Percentiles rank a stretch among this genome's conserved stretches.
Conservation (phyloP, 2,113 vertebrate species). For the Coryphaenoides rupestris region DNA sequence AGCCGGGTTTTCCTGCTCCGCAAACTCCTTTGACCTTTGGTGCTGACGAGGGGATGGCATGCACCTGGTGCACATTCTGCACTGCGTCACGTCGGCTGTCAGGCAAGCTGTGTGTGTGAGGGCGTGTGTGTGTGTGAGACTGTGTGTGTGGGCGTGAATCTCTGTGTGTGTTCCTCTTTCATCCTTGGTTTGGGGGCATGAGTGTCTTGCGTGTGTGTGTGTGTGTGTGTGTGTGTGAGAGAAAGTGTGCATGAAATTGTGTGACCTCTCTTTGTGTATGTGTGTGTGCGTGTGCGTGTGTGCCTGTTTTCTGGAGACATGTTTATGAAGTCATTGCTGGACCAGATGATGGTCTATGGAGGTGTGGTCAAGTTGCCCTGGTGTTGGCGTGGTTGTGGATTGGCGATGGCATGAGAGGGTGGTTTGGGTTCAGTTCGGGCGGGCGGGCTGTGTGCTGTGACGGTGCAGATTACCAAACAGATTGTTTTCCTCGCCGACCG, state of each 20-base stretch:
- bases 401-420: too few species aligned
- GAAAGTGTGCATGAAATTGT: too few species aligned
- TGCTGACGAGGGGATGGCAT: neutral
- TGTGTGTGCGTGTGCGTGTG: neutral
- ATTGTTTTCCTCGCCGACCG: slow-evolving; percentile 21
- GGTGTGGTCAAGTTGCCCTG: too few species aligned
- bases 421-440: slow-evolving; percentile 1
- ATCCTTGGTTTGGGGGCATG: too few species aligned
- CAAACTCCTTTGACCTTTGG: neutral
- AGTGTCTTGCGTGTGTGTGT: neutral
- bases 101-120: too few species aligned
- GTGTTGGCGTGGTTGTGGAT: too few species aligned
- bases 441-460: slow-evolving; percentile 32
- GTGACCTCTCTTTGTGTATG: neutral
- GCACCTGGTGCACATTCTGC: neutral
- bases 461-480: slow-evolving; percentile 47
- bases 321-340: slow-evolving; percentile 22
- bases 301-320: neutral
- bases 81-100: neutral
- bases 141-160: too few species aligned
- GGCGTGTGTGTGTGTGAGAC: too few species aligned
- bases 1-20: neutral
- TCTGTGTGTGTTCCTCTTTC: too few species aligned
- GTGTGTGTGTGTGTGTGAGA: neutral
- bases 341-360: too few species aligned